phyloP scores from a whole-genome alignment of 2,113 vertebrate species.

The Oophaga pumilio region DNA sequence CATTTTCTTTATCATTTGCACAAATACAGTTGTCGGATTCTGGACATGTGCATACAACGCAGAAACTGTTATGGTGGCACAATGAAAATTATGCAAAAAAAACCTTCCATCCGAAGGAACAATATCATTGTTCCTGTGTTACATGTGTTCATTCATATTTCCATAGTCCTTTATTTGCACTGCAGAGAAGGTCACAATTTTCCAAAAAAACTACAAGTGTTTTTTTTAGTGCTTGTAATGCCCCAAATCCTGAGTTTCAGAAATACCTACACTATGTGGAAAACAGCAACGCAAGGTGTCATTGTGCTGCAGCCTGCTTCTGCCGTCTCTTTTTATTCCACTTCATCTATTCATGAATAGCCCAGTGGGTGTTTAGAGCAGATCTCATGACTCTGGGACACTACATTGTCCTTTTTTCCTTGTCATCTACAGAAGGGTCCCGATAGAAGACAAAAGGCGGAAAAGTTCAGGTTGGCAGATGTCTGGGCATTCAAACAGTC shows the following conservation, averaged over 20 bases:
- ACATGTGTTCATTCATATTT: not conserved
- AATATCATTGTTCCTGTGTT: not conserved
- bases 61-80: too few relatives aligned
- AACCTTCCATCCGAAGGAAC: too few relatives aligned
- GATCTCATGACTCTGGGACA: constrained; percentile 44
- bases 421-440: constrained; percentile 19
- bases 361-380: constrained; percentile 41
- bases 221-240: not conserved
- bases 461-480: constrained; percentile 45
- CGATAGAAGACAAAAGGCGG: constrained; percentile 37
- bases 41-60: too few relatives aligned
- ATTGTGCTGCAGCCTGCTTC: not conserved
- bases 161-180: not conserved
- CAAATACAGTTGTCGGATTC: too few relatives aligned
- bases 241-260: too few relatives aligned
- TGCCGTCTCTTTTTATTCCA: constrained; percentile 6
- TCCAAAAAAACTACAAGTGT: not conserved
- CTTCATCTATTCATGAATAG: constrained; percentile 38
- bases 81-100: too few relatives aligned
- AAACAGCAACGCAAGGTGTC: not conserved
- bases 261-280: not conserved
- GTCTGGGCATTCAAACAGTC: constrained; percentile 31
- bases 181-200: not conserved
- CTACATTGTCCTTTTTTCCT: constrained; percentile 14
- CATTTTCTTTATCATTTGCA: too few relatives aligned